Percentiles rank a stretch among this genome's conserved stretches.
phyloP scores from a whole-genome alignment of 64 coral and sea anemone species.

The Pocillopora damicornis region DNA sequence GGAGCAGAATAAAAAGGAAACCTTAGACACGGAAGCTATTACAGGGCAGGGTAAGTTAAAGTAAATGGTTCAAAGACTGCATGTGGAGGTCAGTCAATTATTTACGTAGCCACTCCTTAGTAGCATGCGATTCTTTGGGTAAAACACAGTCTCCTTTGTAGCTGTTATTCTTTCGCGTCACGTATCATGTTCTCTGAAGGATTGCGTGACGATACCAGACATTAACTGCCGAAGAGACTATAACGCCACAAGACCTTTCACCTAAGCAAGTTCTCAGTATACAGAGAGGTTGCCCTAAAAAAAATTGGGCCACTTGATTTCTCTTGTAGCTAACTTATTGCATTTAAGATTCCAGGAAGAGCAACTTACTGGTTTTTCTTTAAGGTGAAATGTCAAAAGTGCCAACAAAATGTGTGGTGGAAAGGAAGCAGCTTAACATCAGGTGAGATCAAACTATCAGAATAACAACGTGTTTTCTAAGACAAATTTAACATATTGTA shows the following conservation, averaged over 20 bases:
- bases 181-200: too few species aligned
- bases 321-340: too few species aligned
- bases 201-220: too few species aligned
- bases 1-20: constrained; percentile 56
- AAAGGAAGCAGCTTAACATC: constrained; percentile 73
- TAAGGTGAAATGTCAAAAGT: constrained; percentile 80
- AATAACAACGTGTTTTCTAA: not conserved
- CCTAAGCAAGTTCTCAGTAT: too few species aligned
- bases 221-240: too few species aligned
- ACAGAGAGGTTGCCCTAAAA: too few species aligned
- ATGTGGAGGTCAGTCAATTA: not conserved
- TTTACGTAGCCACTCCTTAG: not conserved
- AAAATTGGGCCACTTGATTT: too few species aligned
- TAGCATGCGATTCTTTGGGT: too few species aligned
- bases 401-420: constrained; percentile 87
- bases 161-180: too few species aligned
- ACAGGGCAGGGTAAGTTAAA: constrained; percentile 33
- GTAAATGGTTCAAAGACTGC: not conserved
- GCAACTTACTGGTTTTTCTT: not conserved
- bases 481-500: not conserved
- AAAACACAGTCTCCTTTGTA: too few species aligned
- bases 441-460: constrained; percentile 26
- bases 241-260: too few species aligned
- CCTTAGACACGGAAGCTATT: constrained; percentile 46
- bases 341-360: too few species aligned